Percentiles rank a stretch among this genome's conserved stretches.
Evolutionary conservation across 2,888 invertebrate genomes (phyloP).

Genomic region (Mythimna pallens): DNA sequence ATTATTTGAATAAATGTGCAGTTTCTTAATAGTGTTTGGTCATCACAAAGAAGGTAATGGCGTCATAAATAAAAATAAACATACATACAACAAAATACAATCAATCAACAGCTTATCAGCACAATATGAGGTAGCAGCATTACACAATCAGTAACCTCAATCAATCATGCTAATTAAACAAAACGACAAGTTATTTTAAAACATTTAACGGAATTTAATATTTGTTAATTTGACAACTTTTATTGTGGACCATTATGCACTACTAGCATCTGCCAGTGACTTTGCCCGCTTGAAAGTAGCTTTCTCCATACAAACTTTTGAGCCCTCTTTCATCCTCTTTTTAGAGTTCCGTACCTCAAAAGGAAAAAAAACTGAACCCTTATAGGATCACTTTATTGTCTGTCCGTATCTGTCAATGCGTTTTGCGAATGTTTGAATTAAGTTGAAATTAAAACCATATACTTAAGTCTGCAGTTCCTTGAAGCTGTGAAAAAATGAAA

Average conservation of each 20-base stretch:
- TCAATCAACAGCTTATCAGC: constrained; percentile 16
- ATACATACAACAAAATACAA: constrained; percentile 5
- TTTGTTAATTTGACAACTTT: constrained; percentile 4
- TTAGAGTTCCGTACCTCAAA: too few relatives aligned
- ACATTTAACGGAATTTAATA: constrained; percentile 13
- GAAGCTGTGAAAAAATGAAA: too few relatives aligned
- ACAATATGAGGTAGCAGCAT: background rate
- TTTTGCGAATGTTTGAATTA: too few relatives aligned
- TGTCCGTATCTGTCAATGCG: too few relatives aligned
- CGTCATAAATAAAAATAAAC: constrained; percentile 17
- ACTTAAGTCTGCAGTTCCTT: too few relatives aligned
- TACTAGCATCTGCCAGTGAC: too few relatives aligned
- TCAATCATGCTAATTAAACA: constrained; percentile 19
- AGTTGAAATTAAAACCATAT: too few relatives aligned
- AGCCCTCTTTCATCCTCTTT: too few relatives aligned
- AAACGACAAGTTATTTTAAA: constrained; percentile 2
- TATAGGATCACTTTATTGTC: too few relatives aligned
- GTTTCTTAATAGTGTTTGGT: background rate
- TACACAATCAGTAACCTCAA: constrained; percentile 32
- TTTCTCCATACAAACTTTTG: too few relatives aligned
- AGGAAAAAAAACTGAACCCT: too few relatives aligned
- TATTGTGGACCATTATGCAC: background rate
- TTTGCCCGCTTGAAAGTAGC: too few relatives aligned
- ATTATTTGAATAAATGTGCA: background rate
- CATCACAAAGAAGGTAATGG: constrained; percentile 3